Base-by-base conservation (phyloP, 1,140 invertebrate genomes). In the Lanistes nyassanus region DNA sequence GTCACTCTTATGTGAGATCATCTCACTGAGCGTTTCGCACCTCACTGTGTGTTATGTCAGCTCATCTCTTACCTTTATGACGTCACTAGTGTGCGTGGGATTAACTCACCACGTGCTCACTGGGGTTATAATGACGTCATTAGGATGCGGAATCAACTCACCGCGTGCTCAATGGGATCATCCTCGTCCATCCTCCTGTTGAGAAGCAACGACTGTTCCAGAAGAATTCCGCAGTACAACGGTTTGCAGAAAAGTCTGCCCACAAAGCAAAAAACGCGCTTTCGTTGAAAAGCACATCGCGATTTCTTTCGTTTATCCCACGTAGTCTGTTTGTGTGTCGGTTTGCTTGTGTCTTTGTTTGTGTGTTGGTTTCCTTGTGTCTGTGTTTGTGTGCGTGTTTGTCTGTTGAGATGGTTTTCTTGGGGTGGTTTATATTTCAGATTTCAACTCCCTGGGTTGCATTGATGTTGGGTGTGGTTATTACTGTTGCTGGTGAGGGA, bases 131-230 rank as follows among this genome's bases (percentile, higher is more conserved):
- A 47, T 3, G 9, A 47, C 42, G 9, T 47, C 19, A 16, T 47
- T 2, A 47, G 42, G 42, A 47, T n/a, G n/a, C n/a, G n/a, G n/a
- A n/a, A n/a, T 3, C 42, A 37, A 53, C 29, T 66, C 75, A 78
- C 71, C 64, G 16, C 26, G 56, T 60, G 39, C 60, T 79, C 75
- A 51, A 34, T 58, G 39, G 39, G 51, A 23, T 94, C 94, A 84
- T 97, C 95, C 87, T 99, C 97, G 84, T 99, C 95, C 72, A 95
- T 91, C 81, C 95, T 92, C 78, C 98, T 90, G 88, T 99, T 99
- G 42, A 99, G 88, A 6, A 95, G 95, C 90, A 99, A 92, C 9
- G 96, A 98, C 90, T 99, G 97, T 89, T 99, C 98, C 74, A 99
- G 95, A 2, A 99, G 90, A 21, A 97, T 86, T 0, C 94, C 93